A percentile compares a stretch with the other conserved stretches of the same genome.
These are phyloP conservation scores for Caenorhabditis remanei DNA, from an alignment of 1,140 invertebrate genomes.

Conservation along the genomic window DNA sequence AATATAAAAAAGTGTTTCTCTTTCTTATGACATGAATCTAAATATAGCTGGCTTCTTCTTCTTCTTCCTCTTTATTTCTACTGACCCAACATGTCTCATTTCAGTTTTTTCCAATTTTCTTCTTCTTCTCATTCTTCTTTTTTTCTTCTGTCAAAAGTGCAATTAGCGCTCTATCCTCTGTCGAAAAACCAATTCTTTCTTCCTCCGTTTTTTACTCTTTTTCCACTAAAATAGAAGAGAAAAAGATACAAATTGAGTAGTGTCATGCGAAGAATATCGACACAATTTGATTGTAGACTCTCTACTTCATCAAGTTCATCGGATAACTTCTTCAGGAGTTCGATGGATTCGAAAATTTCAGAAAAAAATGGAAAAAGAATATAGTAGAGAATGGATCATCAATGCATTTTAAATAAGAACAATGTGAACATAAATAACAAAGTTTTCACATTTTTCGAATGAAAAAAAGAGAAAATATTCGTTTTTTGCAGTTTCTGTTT, in stretches of 20 bases:
- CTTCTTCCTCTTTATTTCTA: no score
- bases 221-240: neutral
- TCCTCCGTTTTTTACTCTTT: neutral
- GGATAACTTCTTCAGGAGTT: neutral
- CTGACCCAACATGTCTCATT: neutral
- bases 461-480: neutral
- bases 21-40: neutral
- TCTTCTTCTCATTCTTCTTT: neutral
- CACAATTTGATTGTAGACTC: neutral
- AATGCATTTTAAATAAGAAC: constrained; percentile 40
- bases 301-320: neutral
- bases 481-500: neutral
- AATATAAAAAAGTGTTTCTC: neutral
- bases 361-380: neutral
- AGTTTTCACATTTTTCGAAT: constrained; percentile 30
- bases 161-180: constrained; percentile 14
- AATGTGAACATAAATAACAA: constrained; percentile 36
- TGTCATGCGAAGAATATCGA: constrained; percentile 13
- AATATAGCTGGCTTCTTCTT: neutral
- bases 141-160: constrained; percentile 21
- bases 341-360: no score
- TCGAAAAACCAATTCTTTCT: constrained; percentile 26
- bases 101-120: constrained; percentile 28
- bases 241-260: constrained; percentile 28
- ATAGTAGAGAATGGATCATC: constrained; percentile 14